A percentile compares a stretch with the other conserved stretches of the same genome.
Conservation (phyloP, 2,888 invertebrate genomes). For the Tinea pellionella region DNA sequence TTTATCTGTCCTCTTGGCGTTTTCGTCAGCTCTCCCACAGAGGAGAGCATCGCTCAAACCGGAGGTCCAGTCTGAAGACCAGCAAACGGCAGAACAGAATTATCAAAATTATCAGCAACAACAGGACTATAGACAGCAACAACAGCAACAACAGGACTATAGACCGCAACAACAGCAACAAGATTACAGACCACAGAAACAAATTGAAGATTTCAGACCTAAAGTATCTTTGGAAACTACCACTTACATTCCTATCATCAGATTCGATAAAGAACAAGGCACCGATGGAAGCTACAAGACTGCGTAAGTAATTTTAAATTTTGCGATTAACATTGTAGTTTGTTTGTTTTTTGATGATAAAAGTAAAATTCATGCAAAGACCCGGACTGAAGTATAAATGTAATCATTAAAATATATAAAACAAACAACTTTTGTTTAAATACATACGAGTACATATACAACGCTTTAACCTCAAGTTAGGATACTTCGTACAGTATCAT, state of each 20-base stretch:
- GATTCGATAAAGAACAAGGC: constrained; percentile 85
- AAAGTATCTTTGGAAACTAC: constrained; percentile 68
- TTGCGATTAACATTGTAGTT: no score
- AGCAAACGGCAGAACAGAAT: constrained; percentile 48
- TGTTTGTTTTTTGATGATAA: no score
- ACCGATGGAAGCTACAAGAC: constrained; percentile 87
- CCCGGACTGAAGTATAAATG: no score
- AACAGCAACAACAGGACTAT: constrained; percentile 50
- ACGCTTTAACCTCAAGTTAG: no score
- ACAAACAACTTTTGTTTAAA: no score
- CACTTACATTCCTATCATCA: constrained; percentile 84
- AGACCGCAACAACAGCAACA: constrained; percentile 32
- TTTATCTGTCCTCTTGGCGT: constrained; percentile 41
- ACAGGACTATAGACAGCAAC: constrained; percentile 38
- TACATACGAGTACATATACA: no score
- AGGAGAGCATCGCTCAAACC: constrained; percentile 45
- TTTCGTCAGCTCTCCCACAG: constrained; percentile 56
- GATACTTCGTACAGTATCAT: no score
- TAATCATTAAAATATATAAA: no score
- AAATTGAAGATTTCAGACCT: constrained; percentile 55
- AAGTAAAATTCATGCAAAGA: no score
- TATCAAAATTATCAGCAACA: constrained; percentile 25
- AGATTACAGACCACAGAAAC: constrained; percentile 45
- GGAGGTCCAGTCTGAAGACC: constrained; percentile 38
- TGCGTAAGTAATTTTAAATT: constrained; percentile 70